Conservation (phyloP, 2,797 vertebrate species). For the Anas capensis region DNA sequence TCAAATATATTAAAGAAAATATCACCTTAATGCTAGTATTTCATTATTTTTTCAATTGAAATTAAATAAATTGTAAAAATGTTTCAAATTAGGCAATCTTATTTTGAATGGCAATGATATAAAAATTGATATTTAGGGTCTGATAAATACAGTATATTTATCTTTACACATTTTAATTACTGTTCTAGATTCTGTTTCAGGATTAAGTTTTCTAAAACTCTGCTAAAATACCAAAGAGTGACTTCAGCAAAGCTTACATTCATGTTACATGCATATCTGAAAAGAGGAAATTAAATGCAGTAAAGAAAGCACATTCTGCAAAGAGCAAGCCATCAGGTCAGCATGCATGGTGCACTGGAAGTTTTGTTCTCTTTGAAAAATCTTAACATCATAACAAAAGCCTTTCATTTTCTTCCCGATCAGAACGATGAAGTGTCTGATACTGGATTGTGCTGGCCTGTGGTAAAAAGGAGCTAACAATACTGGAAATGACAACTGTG, state of each 20-base stretch:
- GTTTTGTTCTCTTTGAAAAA: constrained; percentile 35
- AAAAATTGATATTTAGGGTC: background rate
- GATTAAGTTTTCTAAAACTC: background rate
- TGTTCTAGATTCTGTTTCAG: background rate
- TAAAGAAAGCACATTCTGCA: background rate
- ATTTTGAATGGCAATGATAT: background rate
- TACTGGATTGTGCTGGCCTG: background rate
- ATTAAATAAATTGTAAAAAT: background rate
- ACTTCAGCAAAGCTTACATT: background rate
- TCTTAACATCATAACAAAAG: background rate
- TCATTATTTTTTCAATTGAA: background rate
- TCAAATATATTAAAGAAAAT: background rate
- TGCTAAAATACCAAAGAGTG: background rate
- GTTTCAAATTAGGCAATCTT: background rate
- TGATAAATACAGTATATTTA: background rate
- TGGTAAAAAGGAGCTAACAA: constrained; percentile 14
- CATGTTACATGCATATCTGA: background rate
- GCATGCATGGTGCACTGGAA: background rate
- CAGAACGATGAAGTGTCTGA: constrained; percentile 6
- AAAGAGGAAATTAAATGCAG: constrained; percentile 23
- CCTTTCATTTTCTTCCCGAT: constrained; percentile 14
- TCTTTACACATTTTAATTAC: background rate
- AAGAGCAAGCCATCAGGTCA: constrained; percentile 11
- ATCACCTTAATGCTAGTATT: background rate
- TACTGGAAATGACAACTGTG: constrained; percentile 33